Base-by-base conservation (phyloP, 2,113 vertebrate species). In the Centrocercus urophasianus region DNA sequence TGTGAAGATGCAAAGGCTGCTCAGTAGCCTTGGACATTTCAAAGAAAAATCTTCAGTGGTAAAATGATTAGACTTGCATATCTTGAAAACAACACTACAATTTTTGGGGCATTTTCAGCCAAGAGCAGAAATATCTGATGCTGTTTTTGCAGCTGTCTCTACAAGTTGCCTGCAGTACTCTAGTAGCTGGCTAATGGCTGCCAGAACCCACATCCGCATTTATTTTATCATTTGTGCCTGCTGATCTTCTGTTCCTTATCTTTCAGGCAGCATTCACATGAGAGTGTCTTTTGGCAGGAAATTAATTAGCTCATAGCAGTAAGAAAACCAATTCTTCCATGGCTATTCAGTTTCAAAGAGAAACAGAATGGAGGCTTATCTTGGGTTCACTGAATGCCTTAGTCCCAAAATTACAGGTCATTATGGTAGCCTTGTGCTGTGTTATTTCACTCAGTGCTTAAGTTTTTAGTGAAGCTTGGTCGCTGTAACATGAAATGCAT, bases 301-400 rank as follows among this genome's bases (percentile, higher is more conserved):
- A 80, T 83, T 61, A 91, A 94, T 93, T 81, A 90, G 27, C 56
- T 93, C 66, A 77, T 69, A 71, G n/a, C 60, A 83, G 73, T 27
- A 63, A 54, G 42, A 86, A 50, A 87, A 81, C 80, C 64, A 88
- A 24, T 94, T 86, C 22, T 61, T 88, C 77, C 45, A 34, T 42
- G 67, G 21, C 56, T 90, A 12, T 52, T 77, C 64, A 70, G 5
- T 77, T 69, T 77, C 4, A 5, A 83, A 66, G 56, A 77, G 32
- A 77, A 90, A 38, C 76, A 71, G 67, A 88, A 47, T 0, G 1
- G 59, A 61, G 83, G 36, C 45, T 95, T 92, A 86, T 88, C 76
- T 77, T 83, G 76, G 76, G 71, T 90, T 90, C 83, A 77, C 50
- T 71, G 40, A 93, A 79, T 3, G 4, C 40, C 83, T 83, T 71